Conservation (phyloP, 2,888 invertebrate species). For the Gandaritis pyraliata region DNA sequence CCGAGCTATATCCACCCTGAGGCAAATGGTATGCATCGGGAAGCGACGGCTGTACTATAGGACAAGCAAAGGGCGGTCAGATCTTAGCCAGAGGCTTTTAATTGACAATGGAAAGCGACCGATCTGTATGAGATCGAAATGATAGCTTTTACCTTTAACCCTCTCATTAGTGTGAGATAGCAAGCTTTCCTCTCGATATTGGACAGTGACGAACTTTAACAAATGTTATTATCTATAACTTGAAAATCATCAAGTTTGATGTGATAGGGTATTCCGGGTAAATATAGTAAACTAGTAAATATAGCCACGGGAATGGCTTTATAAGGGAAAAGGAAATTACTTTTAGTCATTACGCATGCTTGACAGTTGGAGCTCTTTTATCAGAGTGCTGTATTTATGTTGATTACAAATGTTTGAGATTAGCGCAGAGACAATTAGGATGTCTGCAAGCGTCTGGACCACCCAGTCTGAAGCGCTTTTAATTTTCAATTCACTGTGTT, state of each 20-base stretch:
- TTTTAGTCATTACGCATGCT: constrained; percentile 46
- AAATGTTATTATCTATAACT: constrained; percentile 57
- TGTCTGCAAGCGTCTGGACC: constrained; percentile 48
- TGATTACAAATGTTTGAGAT: constrained; percentile 59
- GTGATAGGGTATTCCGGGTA: constrained; percentile 46
- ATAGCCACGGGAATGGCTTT: constrained; percentile 37
- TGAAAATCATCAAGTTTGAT: constrained; percentile 53
- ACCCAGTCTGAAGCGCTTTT: constrained; percentile 45
- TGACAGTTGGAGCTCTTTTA: constrained; percentile 51
- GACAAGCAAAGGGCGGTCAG: constrained; percentile 79
- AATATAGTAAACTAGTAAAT: no score
- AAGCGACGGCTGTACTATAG: constrained; percentile 73
- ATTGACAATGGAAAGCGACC: constrained; percentile 76
- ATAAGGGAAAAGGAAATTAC: constrained; percentile 54
- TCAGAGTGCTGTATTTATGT: constrained; percentile 46
- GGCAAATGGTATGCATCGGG: constrained; percentile 74
- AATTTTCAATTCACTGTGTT: constrained; percentile 51
- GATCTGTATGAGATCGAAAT: constrained; percentile 62
- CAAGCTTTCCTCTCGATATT: constrained; percentile 38
- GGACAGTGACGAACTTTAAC: constrained; percentile 53
- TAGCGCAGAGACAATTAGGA: constrained; percentile 53
- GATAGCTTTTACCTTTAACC: constrained; percentile 73
- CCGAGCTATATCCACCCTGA: constrained; percentile 71
- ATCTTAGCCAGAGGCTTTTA: constrained; percentile 72
- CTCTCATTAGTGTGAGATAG: constrained; percentile 60